These are phyloP conservation scores for Sebastes elongatus DNA, from an alignment of 2,797 vertebrate genomes.

Conservation along the genomic window DNA sequence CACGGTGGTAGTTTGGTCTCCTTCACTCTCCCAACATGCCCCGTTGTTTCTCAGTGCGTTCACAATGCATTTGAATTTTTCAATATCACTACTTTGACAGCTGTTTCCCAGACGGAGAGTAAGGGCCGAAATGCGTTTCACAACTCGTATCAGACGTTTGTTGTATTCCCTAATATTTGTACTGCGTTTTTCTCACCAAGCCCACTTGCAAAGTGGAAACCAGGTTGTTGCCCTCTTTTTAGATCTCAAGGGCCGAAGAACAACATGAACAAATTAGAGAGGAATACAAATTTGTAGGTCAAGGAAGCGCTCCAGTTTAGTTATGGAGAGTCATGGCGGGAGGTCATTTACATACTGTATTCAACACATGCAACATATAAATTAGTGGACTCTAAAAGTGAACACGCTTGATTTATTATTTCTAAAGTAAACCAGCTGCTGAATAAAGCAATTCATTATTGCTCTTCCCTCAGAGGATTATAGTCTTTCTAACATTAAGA, in stretches of 20 bases:
- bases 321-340: background rate
- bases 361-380: constrained; percentile 7
- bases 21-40: background rate
- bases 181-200: background rate
- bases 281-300: constrained; percentile 65
- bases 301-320: constrained; percentile 37
- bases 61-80: background rate
- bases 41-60: background rate
- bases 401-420: constrained; percentile 25
- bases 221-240: constrained; percentile 21
- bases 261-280: constrained; percentile 57
- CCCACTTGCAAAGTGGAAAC: constrained; percentile 6
- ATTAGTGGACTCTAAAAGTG: constrained; percentile 9
- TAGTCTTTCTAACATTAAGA: background rate
- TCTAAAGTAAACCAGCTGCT: constrained; percentile 9
- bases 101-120: background rate
- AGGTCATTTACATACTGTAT: constrained; percentile 7
- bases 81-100: background rate
- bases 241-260: constrained; percentile 29
- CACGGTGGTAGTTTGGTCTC: background rate
- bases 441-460: constrained; percentile 28
- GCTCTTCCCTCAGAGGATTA: constrained; percentile 7
- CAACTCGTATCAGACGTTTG: background rate
- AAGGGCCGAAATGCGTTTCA: background rate
- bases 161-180: background rate